A percentile compares a stretch with the other conserved stretches of the same genome.
Conservation (phyloP, 2,113 vertebrate species). For the Psilopsiagon aurifrons region DNA sequence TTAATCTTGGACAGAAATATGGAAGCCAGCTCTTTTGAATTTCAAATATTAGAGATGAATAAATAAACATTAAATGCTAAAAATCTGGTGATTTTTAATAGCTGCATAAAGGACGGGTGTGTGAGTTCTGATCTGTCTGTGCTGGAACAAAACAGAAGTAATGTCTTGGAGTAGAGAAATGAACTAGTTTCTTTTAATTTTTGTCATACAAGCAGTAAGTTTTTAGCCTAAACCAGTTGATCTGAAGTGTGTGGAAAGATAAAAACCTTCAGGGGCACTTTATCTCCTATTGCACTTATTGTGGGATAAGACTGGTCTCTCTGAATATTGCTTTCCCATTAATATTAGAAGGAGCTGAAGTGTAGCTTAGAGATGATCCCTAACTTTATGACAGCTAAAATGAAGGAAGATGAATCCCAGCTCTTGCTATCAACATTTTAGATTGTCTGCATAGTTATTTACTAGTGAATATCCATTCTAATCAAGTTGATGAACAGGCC, state of each 20-base stretch:
- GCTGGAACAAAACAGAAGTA: not conserved
- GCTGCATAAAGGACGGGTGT: not conserved
- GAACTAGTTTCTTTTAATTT: not conserved
- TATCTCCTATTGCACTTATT: not conserved
- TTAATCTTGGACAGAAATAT: slow-evolving; percentile 9
- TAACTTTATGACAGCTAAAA: not conserved
- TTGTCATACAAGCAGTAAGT: not conserved
- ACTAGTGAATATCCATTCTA: not conserved
- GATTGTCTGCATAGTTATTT: not conserved
- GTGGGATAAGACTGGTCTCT: not conserved
- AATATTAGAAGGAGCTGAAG: not conserved
- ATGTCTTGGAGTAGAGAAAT: not conserved
- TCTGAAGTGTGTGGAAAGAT: not conserved
- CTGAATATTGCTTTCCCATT: not conserved
- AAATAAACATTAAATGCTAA: slow-evolving; percentile 48
- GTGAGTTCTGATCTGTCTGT: not conserved
- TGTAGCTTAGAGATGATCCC: not conserved
- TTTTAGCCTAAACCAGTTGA: not conserved
- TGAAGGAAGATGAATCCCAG: not conserved
- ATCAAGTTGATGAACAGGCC: not conserved
- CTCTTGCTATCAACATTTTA: not conserved
- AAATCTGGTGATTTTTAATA: not conserved
- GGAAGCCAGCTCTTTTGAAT: not conserved
- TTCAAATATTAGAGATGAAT: slow-evolving; percentile 46
- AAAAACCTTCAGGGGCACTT: not conserved